Evolutionary conservation across 2,888 invertebrate species (phyloP).

Genomic region (Heteropelma amictum): DNA sequence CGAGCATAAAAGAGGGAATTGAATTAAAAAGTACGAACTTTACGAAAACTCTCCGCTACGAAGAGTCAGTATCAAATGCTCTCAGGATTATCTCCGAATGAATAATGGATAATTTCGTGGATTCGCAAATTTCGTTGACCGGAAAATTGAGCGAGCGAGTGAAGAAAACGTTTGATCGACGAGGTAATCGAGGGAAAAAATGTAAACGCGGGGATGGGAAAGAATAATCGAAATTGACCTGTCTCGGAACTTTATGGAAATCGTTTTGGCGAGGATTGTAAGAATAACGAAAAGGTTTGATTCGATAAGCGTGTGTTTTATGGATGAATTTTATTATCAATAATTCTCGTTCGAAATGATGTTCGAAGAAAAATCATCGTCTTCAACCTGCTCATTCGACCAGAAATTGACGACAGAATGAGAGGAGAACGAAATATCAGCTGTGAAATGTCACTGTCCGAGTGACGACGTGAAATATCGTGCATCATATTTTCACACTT

Average conservation of each 20-base stretch:
- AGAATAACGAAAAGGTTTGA: slow-evolving; percentile 2
- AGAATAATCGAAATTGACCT: background rate
- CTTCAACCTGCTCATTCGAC: background rate
- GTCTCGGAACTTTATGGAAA: background rate
- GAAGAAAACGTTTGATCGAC: too few relatives aligned
- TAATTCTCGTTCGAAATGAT: too few relatives aligned
- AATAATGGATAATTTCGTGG: slow-evolving; percentile 43
- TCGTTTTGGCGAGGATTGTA: background rate
- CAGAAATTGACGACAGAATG: slow-evolving; percentile 2
- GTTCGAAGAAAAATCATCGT: background rate
- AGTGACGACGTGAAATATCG: slow-evolving; percentile 33
- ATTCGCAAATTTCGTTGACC: background rate
- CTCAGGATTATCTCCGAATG: background rate
- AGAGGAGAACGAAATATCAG: slow-evolving; percentile 32
- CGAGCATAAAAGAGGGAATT: background rate
- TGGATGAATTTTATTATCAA: slow-evolving; percentile 19
- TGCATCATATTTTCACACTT: background rate
- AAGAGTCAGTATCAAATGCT: slow-evolving; percentile 31
- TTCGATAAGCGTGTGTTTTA: slow-evolving; percentile 28
- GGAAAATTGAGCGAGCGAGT: background rate
- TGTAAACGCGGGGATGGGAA: background rate
- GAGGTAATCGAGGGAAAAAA: background rate
- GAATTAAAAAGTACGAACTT: slow-evolving; percentile 35
- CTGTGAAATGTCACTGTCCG: slow-evolving; percentile 61
- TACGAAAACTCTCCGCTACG: slow-evolving; percentile 10